Base-by-base conservation (phyloP, 2,797 vertebrate genomes). In the Diplodus puntazzo region DNA sequence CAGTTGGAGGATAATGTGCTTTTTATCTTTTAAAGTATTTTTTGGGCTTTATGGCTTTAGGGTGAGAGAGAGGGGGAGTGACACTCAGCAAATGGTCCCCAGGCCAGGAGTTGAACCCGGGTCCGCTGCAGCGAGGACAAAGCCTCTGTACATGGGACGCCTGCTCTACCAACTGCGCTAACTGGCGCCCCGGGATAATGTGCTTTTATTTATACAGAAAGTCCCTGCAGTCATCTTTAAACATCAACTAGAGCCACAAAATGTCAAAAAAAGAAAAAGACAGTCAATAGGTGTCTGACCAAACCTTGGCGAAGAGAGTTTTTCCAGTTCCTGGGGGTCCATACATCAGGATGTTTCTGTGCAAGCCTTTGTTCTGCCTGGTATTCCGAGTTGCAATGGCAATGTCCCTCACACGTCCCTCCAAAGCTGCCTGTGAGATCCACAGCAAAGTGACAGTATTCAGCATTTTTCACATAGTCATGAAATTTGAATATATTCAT, bases 281-380 rank as follows among this genome's bases (percentile, higher is more conserved):
- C 5, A 12, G 12, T 12, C 2, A 50, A 6, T 17, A 23, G 2
- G 30, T 11, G 11, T 66, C 20, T 5, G 21, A 30, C 6, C 43
- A 63, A 89, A 98, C 97, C 96, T 98, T 98, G 77, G 97, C 97
- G 76, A 98, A 98, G 0, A 98, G 95, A 0, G 97, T 98, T 86
- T 98, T 98, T 4, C 97, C 97, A 0, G 97, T 98, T n/a, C 97
- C 97, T 0, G 97, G 97, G 0, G 97, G 97, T 2, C 97, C 97
- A 0, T 97, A 97, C 97, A 98, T 97, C 16, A 98, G 94, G 25
- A 98, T 94, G 76, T 97, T 97, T 82, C 97, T 90, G 87, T 97
- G 97, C 0, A 97, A 88, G 23, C 97, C 97, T 53, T 83, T 94
- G 83, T 98, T 98, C 91, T 93, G 95, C 64, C 91, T 95, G 0